Conservation (phyloP, 2,113 vertebrate species). For the Campylomormyrus numenius region DNA sequence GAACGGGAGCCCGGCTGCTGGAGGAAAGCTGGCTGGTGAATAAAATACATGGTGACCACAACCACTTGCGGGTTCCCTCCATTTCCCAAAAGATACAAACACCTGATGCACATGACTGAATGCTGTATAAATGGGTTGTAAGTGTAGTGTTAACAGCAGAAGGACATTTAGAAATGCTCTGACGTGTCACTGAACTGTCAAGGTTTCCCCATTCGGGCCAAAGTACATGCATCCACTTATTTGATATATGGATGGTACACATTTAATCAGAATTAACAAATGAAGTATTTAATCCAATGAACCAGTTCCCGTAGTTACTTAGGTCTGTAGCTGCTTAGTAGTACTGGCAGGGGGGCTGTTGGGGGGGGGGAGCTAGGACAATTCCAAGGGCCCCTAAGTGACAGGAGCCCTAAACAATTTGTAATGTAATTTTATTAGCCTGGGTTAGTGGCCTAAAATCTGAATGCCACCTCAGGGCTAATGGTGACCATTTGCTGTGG, state of each 20-base stretch:
- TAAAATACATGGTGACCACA: neutral
- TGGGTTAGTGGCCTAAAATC: neutral
- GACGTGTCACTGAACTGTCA: neutral
- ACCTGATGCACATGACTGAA: neutral
- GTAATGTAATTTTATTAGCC: neutral
- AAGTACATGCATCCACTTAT: neutral
- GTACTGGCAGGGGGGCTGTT: neutral
- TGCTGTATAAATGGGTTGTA: neutral
- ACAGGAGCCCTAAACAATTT: neutral
- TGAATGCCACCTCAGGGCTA: neutral
- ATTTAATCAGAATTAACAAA: neutral
- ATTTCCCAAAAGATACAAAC: neutral
- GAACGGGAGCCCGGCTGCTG: neutral
- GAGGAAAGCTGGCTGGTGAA: neutral
- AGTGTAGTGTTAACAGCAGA: neutral
- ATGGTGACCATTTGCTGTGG: neutral
- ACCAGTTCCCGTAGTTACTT: neutral
- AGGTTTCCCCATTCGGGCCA: neutral
- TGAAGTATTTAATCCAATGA: neutral
- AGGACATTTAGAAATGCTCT: neutral
- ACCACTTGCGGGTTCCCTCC: neutral
- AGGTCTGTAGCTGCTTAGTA: neutral
- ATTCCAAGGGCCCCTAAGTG: neutral
- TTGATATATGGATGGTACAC: neutral
- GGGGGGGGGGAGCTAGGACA: neutral